These are phyloP conservation scores for Heteromormyrus szaboi DNA, from an alignment of 2,797 vertebrate genomes.

Conservation along the genomic window DNA sequence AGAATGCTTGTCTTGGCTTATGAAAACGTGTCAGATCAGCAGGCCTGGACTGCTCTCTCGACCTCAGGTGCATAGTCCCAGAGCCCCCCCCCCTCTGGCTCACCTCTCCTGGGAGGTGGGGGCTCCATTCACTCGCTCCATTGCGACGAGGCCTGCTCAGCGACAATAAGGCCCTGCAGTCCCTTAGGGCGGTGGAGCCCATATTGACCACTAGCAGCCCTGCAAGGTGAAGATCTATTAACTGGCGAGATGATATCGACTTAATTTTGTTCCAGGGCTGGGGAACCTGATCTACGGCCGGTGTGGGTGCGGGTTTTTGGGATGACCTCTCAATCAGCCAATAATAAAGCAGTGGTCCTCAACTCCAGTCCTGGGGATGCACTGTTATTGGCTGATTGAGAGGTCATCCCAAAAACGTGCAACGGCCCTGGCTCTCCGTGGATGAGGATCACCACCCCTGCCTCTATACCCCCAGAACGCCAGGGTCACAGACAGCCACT, in stretches of 20 bases:
- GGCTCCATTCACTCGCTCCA: background rate
- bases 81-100: background rate
- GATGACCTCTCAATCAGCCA: background rate
- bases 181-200: background rate
- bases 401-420: background rate
- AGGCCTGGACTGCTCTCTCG: slow-evolving; percentile 45
- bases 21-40: slow-evolving; percentile 65
- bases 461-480: slow-evolving; percentile 5
- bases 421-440: background rate
- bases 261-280: slow-evolving; percentile 17
- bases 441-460: background rate
- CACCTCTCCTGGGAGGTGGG: background rate
- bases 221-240: slow-evolving; percentile 25
- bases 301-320: no score
- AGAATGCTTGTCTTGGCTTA: slow-evolving; percentile 63
- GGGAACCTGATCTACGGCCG: background rate
- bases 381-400: background rate
- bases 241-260: slow-evolving; percentile 23
- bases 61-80: slow-evolving; percentile 65
- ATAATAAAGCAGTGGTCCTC: background rate
- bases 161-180: slow-evolving; percentile 4
- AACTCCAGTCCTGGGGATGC: background rate
- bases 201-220: background rate
- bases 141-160: background rate
- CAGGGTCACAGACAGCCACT: background rate